Evolutionary conservation across 2,888 invertebrate species (phyloP).

Genomic region (Mycalesis mineus): DNA sequence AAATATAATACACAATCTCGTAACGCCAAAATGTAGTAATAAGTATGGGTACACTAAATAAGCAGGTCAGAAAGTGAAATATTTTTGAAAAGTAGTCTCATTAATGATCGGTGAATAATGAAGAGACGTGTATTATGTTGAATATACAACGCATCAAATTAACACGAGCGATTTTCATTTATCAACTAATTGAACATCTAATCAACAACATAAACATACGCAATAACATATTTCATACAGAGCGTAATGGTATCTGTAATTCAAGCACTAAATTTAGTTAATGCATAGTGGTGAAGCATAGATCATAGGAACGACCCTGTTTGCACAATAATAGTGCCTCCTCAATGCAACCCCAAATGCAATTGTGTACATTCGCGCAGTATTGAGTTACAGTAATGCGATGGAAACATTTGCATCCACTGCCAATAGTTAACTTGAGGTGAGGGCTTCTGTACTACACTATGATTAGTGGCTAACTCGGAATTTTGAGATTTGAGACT

Average conservation of each 20-base stretch:
- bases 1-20: too few relatives aligned
- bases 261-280: constrained; percentile 33
- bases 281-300: constrained; percentile 41
- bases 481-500: too few relatives aligned
- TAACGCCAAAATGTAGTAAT: too few relatives aligned
- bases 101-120: too few relatives aligned
- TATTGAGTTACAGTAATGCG: constrained; percentile 71
- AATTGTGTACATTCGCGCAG: constrained; percentile 74
- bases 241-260: constrained; percentile 25
- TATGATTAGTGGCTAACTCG: not conserved
- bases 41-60: too few relatives aligned
- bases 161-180: not conserved
- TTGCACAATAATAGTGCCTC: constrained; percentile 63
- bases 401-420: constrained; percentile 67
- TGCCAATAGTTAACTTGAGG: constrained; percentile 35
- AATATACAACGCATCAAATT: not conserved
- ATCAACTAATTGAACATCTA: not conserved
- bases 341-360: constrained; percentile 70
- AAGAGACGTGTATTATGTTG: not conserved
- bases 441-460: constrained; percentile 12
- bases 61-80: too few relatives aligned
- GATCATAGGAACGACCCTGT: constrained; percentile 53
- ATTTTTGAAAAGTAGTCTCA: too few relatives aligned
- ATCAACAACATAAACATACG: not conserved
- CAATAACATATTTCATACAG: constrained; percentile 14